phyloP scores from a whole-genome alignment of 2,797 vertebrate species.

The Limnodromus scolopaceus region DNA sequence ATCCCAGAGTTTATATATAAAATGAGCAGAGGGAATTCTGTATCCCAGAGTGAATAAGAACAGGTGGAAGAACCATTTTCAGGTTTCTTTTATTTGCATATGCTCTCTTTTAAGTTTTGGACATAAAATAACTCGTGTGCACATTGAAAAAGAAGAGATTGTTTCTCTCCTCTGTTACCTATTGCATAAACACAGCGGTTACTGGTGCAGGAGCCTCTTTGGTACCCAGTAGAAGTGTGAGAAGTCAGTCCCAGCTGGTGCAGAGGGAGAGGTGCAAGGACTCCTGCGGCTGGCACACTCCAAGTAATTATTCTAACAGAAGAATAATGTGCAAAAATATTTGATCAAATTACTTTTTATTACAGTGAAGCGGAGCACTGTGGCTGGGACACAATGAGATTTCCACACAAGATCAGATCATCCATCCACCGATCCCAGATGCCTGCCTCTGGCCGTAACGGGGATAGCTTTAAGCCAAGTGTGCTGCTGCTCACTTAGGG shows the following conservation, averaged over 20 bases:
- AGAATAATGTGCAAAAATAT: constrained; percentile 9
- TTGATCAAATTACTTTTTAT: constrained; percentile 14
- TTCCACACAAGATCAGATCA: constrained; percentile 5
- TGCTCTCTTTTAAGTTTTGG: neutral
- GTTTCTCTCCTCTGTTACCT: neutral
- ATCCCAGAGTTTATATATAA: neutral
- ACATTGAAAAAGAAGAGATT: neutral
- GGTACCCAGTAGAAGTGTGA: neutral
- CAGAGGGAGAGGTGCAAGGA: neutral
- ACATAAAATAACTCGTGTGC: neutral
- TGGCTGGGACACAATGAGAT: neutral
- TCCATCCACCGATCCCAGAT: neutral
- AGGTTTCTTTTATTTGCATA: neutral
- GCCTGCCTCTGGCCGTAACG: neutral
- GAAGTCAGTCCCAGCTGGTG: neutral
- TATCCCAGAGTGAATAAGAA: neutral
- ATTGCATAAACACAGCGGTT: neutral
- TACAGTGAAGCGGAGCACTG: fast-evolving
- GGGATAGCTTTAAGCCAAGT: constrained; percentile 6
- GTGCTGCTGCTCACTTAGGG: neutral
- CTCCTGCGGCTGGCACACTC: neutral
- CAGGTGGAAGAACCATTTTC: neutral
- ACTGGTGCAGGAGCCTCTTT: neutral
- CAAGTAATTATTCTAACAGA: neutral
- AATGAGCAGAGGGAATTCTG: neutral